These are phyloP conservation scores for Gallinago nigripennis DNA, from an alignment of 2,797 vertebrate species.

Conservation along the genomic window DNA sequence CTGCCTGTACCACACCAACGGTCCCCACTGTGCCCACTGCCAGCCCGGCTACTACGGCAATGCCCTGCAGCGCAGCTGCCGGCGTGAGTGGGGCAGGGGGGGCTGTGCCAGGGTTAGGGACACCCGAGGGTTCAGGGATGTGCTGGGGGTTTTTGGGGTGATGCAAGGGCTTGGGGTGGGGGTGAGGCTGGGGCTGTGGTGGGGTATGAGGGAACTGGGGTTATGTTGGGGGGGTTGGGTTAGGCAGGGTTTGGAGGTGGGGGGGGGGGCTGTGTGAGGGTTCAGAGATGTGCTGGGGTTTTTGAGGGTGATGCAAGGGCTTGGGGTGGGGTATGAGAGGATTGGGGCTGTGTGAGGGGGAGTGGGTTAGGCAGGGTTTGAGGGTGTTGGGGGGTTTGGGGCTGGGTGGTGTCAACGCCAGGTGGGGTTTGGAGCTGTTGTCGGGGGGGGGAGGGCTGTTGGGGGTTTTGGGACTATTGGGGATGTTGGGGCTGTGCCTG, in stretches of 20 bases:
- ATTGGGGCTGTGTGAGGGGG: background rate
- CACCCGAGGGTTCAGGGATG: fast-evolving
- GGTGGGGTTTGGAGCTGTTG: background rate
- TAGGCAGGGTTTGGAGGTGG: background rate
- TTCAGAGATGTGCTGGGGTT: background rate
- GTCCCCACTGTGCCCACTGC: constrained; percentile 80
- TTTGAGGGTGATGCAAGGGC: background rate
- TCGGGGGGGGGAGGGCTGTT: background rate
- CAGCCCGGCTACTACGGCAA: constrained; percentile 85
- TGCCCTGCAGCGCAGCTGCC: constrained; percentile 81
- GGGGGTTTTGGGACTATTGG: background rate
- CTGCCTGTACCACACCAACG: constrained; percentile 85
- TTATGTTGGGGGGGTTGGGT: fast-evolving
- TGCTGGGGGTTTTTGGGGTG: background rate
- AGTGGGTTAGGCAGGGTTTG: background rate
- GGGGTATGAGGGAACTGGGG: too few relatives aligned
- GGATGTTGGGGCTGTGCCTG: background rate
- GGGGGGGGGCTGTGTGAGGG: background rate
- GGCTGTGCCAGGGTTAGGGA: fast-evolving
- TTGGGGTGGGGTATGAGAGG: background rate
- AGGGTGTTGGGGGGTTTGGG: background rate
- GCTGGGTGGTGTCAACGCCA: background rate
- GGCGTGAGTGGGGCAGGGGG: constrained; percentile 69
- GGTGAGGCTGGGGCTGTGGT: too few relatives aligned
- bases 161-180: background rate